phyloP scores from a whole-genome alignment of 2,888 invertebrate genomes.

The Idaea dimidiata region DNA sequence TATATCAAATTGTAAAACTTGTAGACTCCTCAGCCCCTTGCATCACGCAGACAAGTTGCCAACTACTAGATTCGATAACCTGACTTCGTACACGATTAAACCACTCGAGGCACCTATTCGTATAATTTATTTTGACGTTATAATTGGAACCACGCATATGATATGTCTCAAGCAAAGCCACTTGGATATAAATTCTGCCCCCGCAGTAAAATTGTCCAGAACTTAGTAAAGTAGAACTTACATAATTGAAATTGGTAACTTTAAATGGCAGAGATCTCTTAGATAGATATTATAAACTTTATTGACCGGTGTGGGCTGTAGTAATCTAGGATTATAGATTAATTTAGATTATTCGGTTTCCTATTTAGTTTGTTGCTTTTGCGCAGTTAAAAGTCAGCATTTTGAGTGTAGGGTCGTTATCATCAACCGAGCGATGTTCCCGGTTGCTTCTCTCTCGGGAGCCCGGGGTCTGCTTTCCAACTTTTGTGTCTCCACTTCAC shows the following conservation, averaged over 20 bases:
- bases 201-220: neutral
- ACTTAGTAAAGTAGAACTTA: neutral
- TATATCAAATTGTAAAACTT: too few relatives aligned
- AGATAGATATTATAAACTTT: neutral
- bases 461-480: too few relatives aligned
- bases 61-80: neutral
- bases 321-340: neutral
- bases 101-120: conserved; percentile 5
- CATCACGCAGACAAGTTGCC: neutral
- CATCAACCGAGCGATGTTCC: too few relatives aligned
- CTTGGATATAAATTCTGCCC: conserved; percentile 16
- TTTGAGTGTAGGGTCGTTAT: too few relatives aligned
- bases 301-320: neutral
- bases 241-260: neutral
- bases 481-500: too few relatives aligned
- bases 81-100: neutral
- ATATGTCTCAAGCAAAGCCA: conserved; percentile 18
- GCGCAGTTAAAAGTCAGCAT: too few relatives aligned
- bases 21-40: neutral
- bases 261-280: neutral
- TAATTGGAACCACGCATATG: conserved; percentile 21
- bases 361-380: too few relatives aligned
- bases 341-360: too few relatives aligned
- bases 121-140: conserved; percentile 13
- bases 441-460: too few relatives aligned